Evolutionary conservation across 2,888 invertebrate genomes (phyloP).

Genomic region (Hesperia comma): DNA sequence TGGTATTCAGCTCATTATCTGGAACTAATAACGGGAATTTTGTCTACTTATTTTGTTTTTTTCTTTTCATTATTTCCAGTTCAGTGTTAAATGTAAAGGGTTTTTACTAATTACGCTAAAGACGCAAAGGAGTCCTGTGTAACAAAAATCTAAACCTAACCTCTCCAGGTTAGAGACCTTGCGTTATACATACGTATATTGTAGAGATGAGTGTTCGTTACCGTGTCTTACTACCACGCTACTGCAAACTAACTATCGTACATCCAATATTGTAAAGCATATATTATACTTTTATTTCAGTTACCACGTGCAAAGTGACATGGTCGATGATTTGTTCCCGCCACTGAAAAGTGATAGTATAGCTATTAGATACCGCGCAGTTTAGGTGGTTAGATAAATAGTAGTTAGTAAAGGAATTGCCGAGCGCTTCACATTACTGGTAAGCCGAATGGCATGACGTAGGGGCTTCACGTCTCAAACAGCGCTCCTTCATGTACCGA

Average conservation of each 20-base stretch:
- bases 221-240: constrained; percentile 29
- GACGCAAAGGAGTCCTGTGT: too few relatives aligned
- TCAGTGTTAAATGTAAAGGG: too few relatives aligned
- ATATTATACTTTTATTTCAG: constrained; percentile 88
- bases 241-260: constrained; percentile 34
- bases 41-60: too few relatives aligned
- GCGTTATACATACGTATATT: constrained; percentile 37
- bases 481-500: constrained; percentile 43
- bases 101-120: too few relatives aligned
- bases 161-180: too few relatives aligned
- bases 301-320: constrained; percentile 95
- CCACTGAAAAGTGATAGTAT: constrained; percentile 74
- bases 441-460: constrained; percentile 78
- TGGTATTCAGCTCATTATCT: too few relatives aligned
- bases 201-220: constrained; percentile 37
- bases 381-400: constrained; percentile 53
- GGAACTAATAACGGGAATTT: too few relatives aligned
- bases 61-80: too few relatives aligned
- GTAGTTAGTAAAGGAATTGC: constrained; percentile 50
- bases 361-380: constrained; percentile 65
- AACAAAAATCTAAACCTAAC: too few relatives aligned
- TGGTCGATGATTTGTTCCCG: constrained; percentile 96
- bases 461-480: constrained; percentile 59
- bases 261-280: constrained; percentile 27
- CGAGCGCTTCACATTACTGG: constrained; percentile 62